These are phyloP conservation scores for Crambe crambe DNA, from an alignment of 37 sponge, comb jelly and placozoan species.

Conservation along the genomic window DNA sequence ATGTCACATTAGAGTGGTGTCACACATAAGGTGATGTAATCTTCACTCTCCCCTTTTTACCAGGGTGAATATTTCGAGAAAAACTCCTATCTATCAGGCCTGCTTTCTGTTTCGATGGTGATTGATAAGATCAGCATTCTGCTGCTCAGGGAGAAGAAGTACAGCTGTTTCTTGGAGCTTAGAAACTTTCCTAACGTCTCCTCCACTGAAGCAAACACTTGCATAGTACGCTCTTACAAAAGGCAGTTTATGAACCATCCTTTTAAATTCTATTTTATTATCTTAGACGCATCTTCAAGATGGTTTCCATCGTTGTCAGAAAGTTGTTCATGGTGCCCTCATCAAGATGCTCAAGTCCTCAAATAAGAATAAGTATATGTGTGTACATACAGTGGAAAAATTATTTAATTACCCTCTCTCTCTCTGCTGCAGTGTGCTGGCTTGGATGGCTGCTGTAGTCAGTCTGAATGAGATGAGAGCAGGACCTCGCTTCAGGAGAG, in stretches of 20 bases:
- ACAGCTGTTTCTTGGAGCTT: slow-evolving; percentile 42
- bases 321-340: slow-evolving; percentile 24
- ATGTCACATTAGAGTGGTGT: too few species aligned
- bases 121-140: slow-evolving; percentile 16
- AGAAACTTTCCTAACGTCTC: slow-evolving; percentile 46
- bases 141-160: slow-evolving; percentile 7
- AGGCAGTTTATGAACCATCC: background rate
- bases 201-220: slow-evolving; percentile 10
- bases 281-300: slow-evolving; percentile 44
- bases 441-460: slow-evolving; percentile 79
- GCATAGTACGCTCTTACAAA: slow-evolving; percentile 15
- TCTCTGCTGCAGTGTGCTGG: slow-evolving; percentile 45
- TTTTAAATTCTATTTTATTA: background rate
- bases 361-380: slow-evolving; percentile 23
- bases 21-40: too few species aligned
- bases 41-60: background rate
- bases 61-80: slow-evolving; percentile 61
- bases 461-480: slow-evolving; percentile 61
- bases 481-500: slow-evolving; percentile 55
- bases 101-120: slow-evolving; percentile 27
- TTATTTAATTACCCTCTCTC: background rate
- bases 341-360: slow-evolving; percentile 51
- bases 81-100: slow-evolving; percentile 19
- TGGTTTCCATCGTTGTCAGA: slow-evolving; percentile 50
- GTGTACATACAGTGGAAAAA: background rate